A percentile compares a stretch with the other conserved stretches of the same genome.
These are phyloP conservation scores for Ischnura elegans DNA, from an alignment of 2,888 invertebrate genomes.

Conservation along the genomic window DNA sequence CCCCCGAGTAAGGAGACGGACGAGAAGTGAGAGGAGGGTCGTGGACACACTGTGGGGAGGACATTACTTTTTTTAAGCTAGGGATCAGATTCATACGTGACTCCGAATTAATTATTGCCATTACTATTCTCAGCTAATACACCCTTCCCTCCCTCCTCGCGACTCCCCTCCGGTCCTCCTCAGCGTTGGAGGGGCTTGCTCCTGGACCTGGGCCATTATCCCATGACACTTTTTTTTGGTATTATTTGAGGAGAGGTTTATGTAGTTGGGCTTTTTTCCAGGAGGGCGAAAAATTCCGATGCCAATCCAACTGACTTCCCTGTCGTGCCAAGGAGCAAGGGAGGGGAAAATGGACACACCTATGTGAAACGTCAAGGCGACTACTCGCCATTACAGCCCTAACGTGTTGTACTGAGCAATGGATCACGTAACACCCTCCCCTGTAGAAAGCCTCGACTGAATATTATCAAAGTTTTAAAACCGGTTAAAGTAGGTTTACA, in stretches of 20 bases:
- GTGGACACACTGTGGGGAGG: neutral
- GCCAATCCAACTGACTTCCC: neutral
- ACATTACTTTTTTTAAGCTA: neutral
- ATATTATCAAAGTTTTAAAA: no score
- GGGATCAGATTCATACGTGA: neutral
- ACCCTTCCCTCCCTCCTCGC: neutral
- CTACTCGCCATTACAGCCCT: neutral
- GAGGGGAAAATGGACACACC: no score
- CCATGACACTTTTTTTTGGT: neutral
- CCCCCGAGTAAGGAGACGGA: slow-evolving; percentile 2
- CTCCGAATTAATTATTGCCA: slow-evolving; percentile 30
- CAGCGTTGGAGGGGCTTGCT: neutral
- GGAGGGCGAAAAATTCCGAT: neutral
- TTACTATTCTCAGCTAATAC: neutral
- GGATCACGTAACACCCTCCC: no score
- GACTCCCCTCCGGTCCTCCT: neutral
- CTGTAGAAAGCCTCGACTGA: no score
- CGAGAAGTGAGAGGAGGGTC: neutral
- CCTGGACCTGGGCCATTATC: neutral
- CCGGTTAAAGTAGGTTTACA: no score
- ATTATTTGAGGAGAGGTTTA: neutral
- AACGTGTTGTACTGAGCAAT: no score
- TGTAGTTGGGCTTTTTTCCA: neutral
- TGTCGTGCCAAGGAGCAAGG: neutral
- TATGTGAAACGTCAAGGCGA: neutral